A percentile compares a stretch with the other conserved stretches of the same genome.
Conservation (phyloP, 2,113 vertebrate species). For the Isurus oxyrinchus region DNA sequence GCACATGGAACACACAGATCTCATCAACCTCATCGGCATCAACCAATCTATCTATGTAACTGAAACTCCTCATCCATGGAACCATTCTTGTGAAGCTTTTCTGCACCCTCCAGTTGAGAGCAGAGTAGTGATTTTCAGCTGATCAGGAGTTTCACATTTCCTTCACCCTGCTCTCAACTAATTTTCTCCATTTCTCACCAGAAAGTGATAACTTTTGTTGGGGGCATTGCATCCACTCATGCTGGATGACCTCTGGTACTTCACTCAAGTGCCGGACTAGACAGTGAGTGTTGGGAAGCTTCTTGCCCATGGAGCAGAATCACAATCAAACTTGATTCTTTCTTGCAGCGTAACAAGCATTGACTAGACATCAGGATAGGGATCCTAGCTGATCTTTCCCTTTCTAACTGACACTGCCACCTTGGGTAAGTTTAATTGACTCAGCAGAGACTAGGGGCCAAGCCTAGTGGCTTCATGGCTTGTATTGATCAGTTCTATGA, state of each 20-base stretch:
- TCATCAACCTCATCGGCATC: neutral
- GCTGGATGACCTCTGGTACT: neutral
- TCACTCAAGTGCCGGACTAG: neutral
- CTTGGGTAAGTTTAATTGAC: neutral
- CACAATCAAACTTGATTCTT: neutral
- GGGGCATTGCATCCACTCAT: neutral
- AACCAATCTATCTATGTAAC: neutral
- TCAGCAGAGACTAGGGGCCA: neutral
- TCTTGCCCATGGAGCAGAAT: too few relatives aligned
- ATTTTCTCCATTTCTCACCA: neutral
- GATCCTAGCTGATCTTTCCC: neutral
- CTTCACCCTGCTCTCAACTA: neutral
- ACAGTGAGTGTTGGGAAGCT: neutral
- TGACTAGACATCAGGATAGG: neutral
- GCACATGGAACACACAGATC: slow-evolving; percentile 38
- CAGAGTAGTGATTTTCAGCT: neutral
- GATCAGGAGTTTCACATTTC: neutral
- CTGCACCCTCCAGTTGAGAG: too few relatives aligned
- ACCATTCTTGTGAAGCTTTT: too few relatives aligned
- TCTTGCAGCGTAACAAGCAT: neutral
- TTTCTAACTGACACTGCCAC: neutral
- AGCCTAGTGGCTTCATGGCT: neutral
- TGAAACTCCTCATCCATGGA: too few relatives aligned
- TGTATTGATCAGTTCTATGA: neutral
- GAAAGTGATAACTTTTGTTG: neutral